phyloP scores from a whole-genome alignment of 2,888 invertebrate genomes.

The Thysanoteuthis rhombus region DNA sequence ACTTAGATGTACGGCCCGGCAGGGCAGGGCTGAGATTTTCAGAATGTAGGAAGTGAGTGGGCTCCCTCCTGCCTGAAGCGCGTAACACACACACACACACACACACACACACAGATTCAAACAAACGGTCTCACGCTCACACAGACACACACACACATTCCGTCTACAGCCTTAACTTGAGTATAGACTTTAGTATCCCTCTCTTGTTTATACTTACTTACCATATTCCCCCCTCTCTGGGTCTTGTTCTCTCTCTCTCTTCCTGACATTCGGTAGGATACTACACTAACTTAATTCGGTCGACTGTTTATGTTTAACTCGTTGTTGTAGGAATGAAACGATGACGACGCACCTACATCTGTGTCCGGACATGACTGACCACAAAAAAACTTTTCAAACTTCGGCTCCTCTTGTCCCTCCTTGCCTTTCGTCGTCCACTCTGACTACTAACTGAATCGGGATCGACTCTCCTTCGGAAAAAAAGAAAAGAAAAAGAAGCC shows the following conservation, averaged over 20 bases:
- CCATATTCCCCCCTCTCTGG: neutral
- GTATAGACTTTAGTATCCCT: neutral
- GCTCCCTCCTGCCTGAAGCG: neutral
- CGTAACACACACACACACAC: neutral
- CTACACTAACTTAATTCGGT: conserved; percentile 12
- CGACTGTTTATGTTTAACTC: neutral
- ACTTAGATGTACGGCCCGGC: neutral
- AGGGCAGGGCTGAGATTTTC: neutral
- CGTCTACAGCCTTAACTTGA: neutral
- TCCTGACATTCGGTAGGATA: neutral
- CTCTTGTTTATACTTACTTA: neutral
- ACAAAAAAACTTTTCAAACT: neutral
- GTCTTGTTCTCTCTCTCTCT: neutral
- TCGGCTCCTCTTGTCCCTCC: neutral
- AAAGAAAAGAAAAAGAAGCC: no score
- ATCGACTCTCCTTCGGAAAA: neutral
- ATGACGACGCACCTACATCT: neutral
- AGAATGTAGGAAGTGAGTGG: neutral
- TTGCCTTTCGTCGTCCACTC: neutral
- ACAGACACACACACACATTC: neutral
- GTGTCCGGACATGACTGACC: neutral
- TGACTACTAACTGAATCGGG: neutral
- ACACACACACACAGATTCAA: no score
- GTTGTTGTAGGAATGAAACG: neutral
- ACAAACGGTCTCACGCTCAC: no score